Percentiles rank a stretch among this genome's conserved stretches.
These are phyloP conservation scores for Chironomus tentans DNA, from an alignment of 2,888 invertebrate genomes.

Conservation along the genomic window DNA sequence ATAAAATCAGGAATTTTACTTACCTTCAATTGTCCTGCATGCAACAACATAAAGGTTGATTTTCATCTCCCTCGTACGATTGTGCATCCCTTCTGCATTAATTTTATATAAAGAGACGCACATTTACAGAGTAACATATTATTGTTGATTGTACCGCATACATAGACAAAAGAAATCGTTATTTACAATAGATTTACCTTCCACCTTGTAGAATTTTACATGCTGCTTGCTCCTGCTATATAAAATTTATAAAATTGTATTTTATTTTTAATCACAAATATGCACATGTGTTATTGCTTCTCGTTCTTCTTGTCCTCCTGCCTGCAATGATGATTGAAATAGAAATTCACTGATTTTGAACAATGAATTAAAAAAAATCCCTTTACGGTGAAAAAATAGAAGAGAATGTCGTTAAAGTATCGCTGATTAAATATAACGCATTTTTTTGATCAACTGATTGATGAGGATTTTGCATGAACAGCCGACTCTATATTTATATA, in stretches of 20 bases:
- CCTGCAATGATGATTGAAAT: neutral
- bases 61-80: constrained; percentile 5
- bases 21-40: constrained; percentile 24
- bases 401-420: no score
- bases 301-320: neutral
- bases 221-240: neutral
- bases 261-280: constrained; percentile 24
- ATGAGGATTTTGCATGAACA: no score
- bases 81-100: neutral
- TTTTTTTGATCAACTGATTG: neutral
- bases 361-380: constrained; percentile 24
- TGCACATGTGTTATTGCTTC: constrained; percentile 16
- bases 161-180: constrained; percentile 7
- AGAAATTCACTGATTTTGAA: constrained; percentile 8
- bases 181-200: constrained; percentile 26
- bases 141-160: no score
- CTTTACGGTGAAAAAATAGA: neutral
- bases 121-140: neutral
- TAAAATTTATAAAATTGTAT: constrained; percentile 24
- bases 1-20: neutral
- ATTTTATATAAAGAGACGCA: neutral
- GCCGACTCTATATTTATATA: no score
- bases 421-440: no score
- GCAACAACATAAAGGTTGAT: constrained; percentile 19
- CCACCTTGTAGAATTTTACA: constrained; percentile 12